Percentiles rank a stretch among this genome's conserved stretches.
Conservation (phyloP, 2,797 vertebrate species). For the Ctenochaetus hawaiiensis region DNA sequence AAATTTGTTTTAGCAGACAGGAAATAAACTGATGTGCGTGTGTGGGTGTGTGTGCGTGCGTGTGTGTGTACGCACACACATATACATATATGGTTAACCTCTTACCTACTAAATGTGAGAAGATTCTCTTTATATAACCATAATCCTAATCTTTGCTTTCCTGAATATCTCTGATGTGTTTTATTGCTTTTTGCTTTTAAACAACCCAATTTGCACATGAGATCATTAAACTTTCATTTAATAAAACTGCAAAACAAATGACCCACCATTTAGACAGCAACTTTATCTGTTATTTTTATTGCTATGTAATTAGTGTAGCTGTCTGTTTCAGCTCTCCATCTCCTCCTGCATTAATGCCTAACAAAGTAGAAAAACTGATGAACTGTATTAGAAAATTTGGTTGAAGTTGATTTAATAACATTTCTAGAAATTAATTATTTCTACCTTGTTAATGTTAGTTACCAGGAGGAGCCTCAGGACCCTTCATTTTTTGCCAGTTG, state of each 20-base stretch:
- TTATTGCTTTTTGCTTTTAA: constrained; percentile 6
- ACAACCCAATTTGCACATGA: neutral
- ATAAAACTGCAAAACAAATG: constrained; percentile 21
- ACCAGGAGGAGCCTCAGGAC: neutral
- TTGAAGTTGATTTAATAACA: no score
- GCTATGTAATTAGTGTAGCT: neutral
- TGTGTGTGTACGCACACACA: no score
- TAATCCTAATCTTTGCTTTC: constrained; percentile 16
- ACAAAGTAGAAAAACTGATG: no score
- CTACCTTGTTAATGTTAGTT: neutral
- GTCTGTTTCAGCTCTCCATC: no score
- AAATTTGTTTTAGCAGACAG: neutral
- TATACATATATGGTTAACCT: constrained; percentile 7
- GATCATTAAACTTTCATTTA: constrained; percentile 12
- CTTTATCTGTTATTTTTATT: neutral
- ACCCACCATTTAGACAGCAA: neutral
- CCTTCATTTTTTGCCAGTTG: neutral
- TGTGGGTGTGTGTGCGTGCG: no score
- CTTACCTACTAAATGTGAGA: neutral
- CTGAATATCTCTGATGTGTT: constrained; percentile 1
- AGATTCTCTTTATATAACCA: neutral
- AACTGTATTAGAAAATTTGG: no score
- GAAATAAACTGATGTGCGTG: neutral
- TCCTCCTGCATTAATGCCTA: no score
- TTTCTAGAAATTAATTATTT: neutral